Conservation (phyloP, 2,797 vertebrate genomes). For the Tolypeutes matacus region DNA sequence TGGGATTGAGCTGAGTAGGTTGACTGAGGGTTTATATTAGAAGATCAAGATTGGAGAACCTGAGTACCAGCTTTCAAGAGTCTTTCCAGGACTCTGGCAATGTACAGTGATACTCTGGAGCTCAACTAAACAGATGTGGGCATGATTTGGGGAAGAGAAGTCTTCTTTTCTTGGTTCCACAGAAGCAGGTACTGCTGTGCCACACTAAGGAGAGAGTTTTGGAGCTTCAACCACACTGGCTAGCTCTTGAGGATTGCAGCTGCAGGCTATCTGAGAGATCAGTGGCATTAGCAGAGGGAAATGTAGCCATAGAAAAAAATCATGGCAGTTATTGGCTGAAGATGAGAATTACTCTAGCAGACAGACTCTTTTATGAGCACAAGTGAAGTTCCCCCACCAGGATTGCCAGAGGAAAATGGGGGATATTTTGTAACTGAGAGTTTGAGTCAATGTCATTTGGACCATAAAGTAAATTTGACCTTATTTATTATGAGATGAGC, state of each 20-base stretch:
- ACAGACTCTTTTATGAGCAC: background rate
- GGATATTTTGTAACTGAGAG: background rate
- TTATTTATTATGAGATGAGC: constrained; percentile 26
- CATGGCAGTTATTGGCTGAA: background rate
- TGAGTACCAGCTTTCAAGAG: background rate
- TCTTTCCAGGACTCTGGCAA: constrained; percentile 27
- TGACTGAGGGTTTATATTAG: background rate
- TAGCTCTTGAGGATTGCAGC: background rate
- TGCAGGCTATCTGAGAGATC: background rate
- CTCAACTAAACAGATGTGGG: constrained; percentile 1
- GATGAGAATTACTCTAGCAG: background rate
- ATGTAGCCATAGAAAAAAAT: background rate
- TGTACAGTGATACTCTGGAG: background rate
- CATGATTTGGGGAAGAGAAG: background rate
- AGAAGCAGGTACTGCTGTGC: background rate
- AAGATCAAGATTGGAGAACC: background rate
- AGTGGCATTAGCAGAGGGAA: background rate
- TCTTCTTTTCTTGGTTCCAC: background rate
- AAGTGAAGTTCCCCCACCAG: background rate
- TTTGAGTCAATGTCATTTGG: constrained; percentile 17
- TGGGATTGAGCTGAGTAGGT: background rate
- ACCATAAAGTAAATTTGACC: background rate
- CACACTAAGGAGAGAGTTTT: background rate
- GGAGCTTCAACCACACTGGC: background rate
- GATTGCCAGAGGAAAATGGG: constrained; percentile 11